These are phyloP conservation scores for Potorous gilbertii DNA, from an alignment of 2,797 vertebrate species.

Conservation along the genomic window DNA sequence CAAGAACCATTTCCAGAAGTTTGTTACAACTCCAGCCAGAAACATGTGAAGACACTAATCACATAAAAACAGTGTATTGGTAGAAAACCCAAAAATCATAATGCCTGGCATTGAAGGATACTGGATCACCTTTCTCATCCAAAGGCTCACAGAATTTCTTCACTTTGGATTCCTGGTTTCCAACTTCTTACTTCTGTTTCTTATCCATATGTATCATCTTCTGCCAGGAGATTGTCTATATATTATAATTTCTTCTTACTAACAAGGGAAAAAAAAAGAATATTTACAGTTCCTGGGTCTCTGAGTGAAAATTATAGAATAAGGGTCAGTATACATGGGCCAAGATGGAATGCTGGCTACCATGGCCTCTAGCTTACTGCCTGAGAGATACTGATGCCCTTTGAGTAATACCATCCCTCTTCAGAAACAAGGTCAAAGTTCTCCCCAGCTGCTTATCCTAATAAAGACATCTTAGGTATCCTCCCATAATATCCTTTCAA, in stretches of 20 bases:
- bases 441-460: background rate
- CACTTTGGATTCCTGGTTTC: conserved; percentile 75
- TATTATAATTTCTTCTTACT: conserved; percentile 78
- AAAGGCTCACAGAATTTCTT: conserved; percentile 72
- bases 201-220: conserved; percentile 76
- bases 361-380: background rate
- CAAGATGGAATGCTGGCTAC: background rate
- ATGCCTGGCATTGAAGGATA: background rate
- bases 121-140: conserved; percentile 65
- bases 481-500: background rate
- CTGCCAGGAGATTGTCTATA: conserved; percentile 76
- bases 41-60: background rate
- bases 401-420: background rate
- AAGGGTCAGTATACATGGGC: background rate
- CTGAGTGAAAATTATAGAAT: background rate
- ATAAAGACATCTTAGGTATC: background rate
- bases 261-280: conserved; percentile 61
- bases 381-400: conserved; percentile 11
- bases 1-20: conserved; percentile 12
- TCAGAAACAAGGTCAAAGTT: conserved; percentile 38
- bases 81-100: background rate
- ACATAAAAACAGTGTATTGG: background rate
- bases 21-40: conserved; percentile 11
- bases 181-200: conserved; percentile 74
- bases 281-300: conserved; percentile 29